Evolutionary conservation across 2,888 invertebrate species (phyloP).

Genomic region (Orthonychiurus folsomi): DNA sequence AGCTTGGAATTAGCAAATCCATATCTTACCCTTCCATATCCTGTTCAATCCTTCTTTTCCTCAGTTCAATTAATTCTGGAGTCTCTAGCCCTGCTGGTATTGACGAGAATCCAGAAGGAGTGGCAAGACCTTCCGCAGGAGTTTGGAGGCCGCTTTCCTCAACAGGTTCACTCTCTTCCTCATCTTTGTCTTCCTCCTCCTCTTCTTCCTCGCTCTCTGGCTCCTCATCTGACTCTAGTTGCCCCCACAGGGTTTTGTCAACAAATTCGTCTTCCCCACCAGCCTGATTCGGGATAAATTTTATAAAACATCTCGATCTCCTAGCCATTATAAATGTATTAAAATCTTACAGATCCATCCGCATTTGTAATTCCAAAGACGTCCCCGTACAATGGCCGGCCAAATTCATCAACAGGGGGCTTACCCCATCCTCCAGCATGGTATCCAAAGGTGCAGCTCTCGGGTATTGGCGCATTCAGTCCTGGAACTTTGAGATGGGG

Average conservation of each 20-base stretch:
- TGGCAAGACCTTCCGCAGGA: conserved; percentile 84
- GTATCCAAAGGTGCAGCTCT: conserved; percentile 94
- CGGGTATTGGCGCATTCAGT: conserved; percentile 95
- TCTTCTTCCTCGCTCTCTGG: conserved; percentile 54
- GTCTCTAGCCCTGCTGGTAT: conserved; percentile 95
- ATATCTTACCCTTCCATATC: conserved; percentile 90
- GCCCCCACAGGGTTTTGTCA: conserved; percentile 93
- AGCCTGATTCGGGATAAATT: conserved; percentile 10
- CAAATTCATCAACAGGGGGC: conserved; percentile 96
- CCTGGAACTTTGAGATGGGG: conserved; percentile 97
- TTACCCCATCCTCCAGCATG: conserved; percentile 99
- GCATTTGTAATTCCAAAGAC: conserved; percentile 71
- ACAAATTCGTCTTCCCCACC: conserved; percentile 65
- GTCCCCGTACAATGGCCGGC: conserved; percentile 95
- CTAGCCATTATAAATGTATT: background rate
- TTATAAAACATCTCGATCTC: background rate
- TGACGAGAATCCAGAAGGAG: conserved; percentile 83
- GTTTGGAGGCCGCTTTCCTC: conserved; percentile 75
- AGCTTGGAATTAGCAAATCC: no score
- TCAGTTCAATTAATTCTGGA: conserved; percentile 93
- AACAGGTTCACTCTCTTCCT: conserved; percentile 53
- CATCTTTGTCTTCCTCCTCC: conserved; percentile 49
- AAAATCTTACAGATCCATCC: conserved; percentile 28
- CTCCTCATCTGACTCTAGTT: conserved; percentile 82
- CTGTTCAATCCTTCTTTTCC: conserved; percentile 91